phyloP scores from a whole-genome alignment of 2,113 vertebrate genomes.

The Excalfactoria chinensis region DNA sequence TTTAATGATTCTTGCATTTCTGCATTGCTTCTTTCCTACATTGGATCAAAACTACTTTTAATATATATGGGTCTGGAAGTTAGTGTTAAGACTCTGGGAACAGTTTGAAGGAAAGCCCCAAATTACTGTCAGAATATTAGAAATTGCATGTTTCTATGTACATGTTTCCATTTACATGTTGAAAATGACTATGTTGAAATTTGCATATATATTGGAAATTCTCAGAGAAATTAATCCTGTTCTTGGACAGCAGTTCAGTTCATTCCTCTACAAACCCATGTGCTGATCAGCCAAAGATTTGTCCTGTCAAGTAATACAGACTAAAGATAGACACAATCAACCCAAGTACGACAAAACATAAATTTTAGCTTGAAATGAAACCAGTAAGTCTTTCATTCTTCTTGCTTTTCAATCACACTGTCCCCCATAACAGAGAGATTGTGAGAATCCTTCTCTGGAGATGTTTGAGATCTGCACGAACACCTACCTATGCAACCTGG shows the following conservation, averaged over 20 bases:
- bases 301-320: slow-evolving; percentile 31
- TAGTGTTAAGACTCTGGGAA: background rate
- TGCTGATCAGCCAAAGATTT: slow-evolving; percentile 34
- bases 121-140: background rate
- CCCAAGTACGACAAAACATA: background rate
- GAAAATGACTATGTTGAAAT: background rate
- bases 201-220: slow-evolving; percentile 54
- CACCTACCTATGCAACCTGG: too few species aligned
- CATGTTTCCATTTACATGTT: background rate
- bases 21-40: background rate
- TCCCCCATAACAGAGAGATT: too few species aligned
- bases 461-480: too few species aligned
- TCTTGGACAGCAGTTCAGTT: slow-evolving; percentile 23
- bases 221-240: background rate
- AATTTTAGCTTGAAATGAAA: slow-evolving; percentile 5
- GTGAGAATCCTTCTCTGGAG: too few species aligned
- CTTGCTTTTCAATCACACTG: background rate
- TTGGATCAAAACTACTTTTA: background rate
- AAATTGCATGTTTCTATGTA: background rate
- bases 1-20: background rate
- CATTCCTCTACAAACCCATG: background rate
- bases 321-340: background rate
- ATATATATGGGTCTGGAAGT: background rate
- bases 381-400: background rate
- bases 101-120: background rate